Evolutionary conservation across 2,797 vertebrate genomes (phyloP), one percentile per base, ranked within the genome.

Genomic region (Lepus townsendii): DNA sequence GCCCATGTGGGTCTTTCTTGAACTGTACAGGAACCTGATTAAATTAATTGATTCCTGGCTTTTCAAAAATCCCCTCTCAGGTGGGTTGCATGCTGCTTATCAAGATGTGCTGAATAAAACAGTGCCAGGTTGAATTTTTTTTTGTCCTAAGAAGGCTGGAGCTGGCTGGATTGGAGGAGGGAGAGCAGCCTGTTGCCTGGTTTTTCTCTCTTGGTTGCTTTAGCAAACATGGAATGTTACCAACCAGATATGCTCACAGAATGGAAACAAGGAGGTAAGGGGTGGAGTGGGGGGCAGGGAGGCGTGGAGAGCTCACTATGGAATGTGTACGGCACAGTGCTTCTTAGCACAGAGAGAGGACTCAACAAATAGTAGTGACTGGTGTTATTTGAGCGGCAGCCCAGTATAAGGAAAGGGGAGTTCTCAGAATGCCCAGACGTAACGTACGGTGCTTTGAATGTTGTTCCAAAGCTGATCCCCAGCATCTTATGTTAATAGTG

Each of bases 31-130:
- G 52, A 42, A 75, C 77, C 57, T 83, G 83, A 78, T 93, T 95
- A 83, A 87, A 87, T 95, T 62, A 92, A 93, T 76, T 65, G 83
- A 84, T 95, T 94, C 63, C 63, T 91, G 65, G 35, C 27, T 95
- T 97, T 83, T 90, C 57, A 65, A 91, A 76, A 86, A 50, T 89
- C 76, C 54, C 10, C 19, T 87, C 79, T 96, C 86, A 57, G 22
- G 47, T 93, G 80, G 24, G 24, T 90, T 93, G 65, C 57, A 35
- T 87, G 77, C 83, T 94, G 91, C 54, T 96, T 85, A 65, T 82
- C 84, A 96, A 83, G 89, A 93, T 93, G 65, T 82, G 38, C 72
- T 24, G 13, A 84, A 63, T 54, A 92, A 65, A 17, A 20, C 0
- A 1, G 16, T 50, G 52, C 80, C 38, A 79, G 38, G 27, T 88